Base-by-base conservation (phyloP, 2,797 vertebrate species). In the Pterois miles region DNA sequence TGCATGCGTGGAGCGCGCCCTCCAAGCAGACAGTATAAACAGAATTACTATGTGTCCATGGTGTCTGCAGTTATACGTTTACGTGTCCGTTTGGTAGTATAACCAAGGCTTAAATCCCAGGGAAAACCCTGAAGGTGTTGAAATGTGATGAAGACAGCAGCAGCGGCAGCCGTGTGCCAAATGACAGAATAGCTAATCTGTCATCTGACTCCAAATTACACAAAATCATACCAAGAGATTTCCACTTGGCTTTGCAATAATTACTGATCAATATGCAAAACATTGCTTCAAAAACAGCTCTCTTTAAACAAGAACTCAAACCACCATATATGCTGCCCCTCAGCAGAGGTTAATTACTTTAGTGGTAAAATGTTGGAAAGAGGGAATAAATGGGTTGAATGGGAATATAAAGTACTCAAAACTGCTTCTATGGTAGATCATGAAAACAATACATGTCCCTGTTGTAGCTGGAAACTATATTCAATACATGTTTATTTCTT, bases 341-440 rank as follows among this genome's bases (percentile, higher is more conserved):
- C 16, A 31, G 46, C 18, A 52, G 36, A 36, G 75, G 46, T 79
- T 33, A 65, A 63, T 73, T 56, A 20, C 4, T 65, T 74, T 31
- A 65, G 29, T 75, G 52, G 36, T 23, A 67, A 69, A 65, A 60
- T 50, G 14, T 72, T 65, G 40, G 16, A 76, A 64, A 38, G 10
- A 31, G 50, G 3, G 48, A 63, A 70, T 23, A 34, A 25, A 75
- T 71, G 33, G 20, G n/a, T n/a, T n/a, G n/a, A 36, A 60, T 60
- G 52, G 63, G 82, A 85, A 27, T 10, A 50, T 13, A 64, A 64
- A 46, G 18, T 33, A 31, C 29, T 57, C 29, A 57, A 57, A 20
- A 56, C 25, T 25, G 53, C 22, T 53, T 25, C 50, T 53, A 22
- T 53, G 50, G 22, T 14, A 53, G 50, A 0, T 56, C 14, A 4